Base-by-base conservation (phyloP, 2,888 invertebrate genomes). In the Pammene fasciana region DNA sequence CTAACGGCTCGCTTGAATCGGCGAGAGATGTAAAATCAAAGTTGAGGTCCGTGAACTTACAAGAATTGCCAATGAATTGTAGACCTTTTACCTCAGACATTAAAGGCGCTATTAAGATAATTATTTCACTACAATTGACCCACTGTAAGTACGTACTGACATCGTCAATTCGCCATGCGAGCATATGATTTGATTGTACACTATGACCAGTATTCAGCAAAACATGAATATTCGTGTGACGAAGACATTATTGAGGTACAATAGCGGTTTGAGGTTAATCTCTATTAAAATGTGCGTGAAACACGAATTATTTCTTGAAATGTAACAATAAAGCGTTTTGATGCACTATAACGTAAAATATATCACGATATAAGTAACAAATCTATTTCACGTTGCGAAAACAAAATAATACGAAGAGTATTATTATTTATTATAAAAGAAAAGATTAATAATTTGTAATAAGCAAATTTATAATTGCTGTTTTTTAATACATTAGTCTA, bases 171-270 rank as follows among this genome's bases (percentile, higher is more conserved):
- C 45, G 52, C 43, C 18, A 46, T 52, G 68, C 61, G 46, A 50
- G 26, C 26, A 18, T 62, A 41, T 68, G 41, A 61, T 61, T 67
- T 68, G 46, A 61, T 62, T 62, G 57, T 48, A 34, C 55, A 62
- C 62, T 56, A 61, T 43, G 36, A 43, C 11, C 64, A 43, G 43
- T 50, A 57, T 56, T 57, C 43, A 34, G n/a, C 41, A 62, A 62
- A 62, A 38, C 50, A 52, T 38, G 41, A 41, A 48, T 38, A 7
- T 38, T 62, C 62, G 41, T 62, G 41, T 41, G 18, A 52, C 38
- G 16, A n/a, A 61, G 50, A 41, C 54, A 9, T 43, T 50, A 52
- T 62, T 52, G 52, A 62, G 52, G 36, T 62, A 26, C 48, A 61
- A 48, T 48, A 62, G 13, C 48, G 38, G 38, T 62, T 62, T 50